These are phyloP conservation scores for Oryzias celebensis DNA, from an alignment of 2,113 vertebrate species.

Conservation along the genomic window DNA sequence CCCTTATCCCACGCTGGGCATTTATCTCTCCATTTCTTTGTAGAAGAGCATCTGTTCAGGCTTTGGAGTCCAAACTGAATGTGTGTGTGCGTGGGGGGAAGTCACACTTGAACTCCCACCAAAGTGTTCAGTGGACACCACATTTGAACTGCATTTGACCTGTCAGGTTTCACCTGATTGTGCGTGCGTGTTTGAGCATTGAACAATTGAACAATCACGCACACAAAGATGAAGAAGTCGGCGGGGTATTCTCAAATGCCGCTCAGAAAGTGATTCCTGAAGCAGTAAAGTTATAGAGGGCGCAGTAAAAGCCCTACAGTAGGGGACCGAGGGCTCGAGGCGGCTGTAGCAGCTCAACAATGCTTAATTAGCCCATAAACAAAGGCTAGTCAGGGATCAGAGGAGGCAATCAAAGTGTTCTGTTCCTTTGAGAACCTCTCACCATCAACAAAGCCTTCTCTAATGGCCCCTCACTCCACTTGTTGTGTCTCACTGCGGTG, in stretches of 20 bases:
- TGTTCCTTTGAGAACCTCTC: constrained; percentile 62
- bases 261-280: constrained; percentile 37
- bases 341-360: constrained; percentile 58
- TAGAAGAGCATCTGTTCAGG: constrained; percentile 42
- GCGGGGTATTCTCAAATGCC: constrained; percentile 19
- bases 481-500: constrained; percentile 78
- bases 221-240: no score
- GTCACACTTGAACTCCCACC: constrained; percentile 71
- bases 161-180: constrained; percentile 18
- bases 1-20: constrained; percentile 40
- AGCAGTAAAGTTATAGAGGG: constrained; percentile 57
- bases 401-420: constrained; percentile 66
- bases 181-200: constrained; percentile 7
- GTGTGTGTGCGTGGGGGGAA: constrained; percentile 50
- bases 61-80: constrained; percentile 14
- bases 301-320: constrained; percentile 64
- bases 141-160: constrained; percentile 62
- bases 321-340: constrained; percentile 28
- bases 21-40: constrained; percentile 58
- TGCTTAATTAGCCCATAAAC: constrained; percentile 82
- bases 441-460: constrained; percentile 64
- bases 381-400: constrained; percentile 74
- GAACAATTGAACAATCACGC: not conserved
- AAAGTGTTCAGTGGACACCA: constrained; percentile 38
- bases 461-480: constrained; percentile 69